These are phyloP conservation scores for Lasius fuliginosus DNA, from an alignment of 2,888 invertebrate species.

Conservation along the genomic window DNA sequence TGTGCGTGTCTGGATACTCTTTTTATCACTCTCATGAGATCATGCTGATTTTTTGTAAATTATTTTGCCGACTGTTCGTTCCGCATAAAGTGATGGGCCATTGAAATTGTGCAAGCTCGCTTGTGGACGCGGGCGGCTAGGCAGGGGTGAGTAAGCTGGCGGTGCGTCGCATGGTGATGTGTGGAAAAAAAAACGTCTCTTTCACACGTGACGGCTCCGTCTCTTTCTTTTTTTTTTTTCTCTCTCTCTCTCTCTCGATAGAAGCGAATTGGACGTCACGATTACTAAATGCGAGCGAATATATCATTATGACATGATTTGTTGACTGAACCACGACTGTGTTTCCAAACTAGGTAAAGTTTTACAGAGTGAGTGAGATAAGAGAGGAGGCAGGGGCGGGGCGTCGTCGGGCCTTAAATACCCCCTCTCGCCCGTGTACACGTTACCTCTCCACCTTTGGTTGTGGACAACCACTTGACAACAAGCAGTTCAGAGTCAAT, in stretches of 20 bases:
- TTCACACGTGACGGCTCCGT: conserved; percentile 73
- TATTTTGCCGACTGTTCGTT: conserved; percentile 82
- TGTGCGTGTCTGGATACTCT: conserved; percentile 69
- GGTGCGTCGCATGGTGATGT: conserved; percentile 83
- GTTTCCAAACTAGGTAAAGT: conserved; percentile 86
- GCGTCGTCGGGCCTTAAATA: conserved; percentile 78
- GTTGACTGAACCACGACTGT: conserved; percentile 85
- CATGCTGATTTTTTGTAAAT: conserved; percentile 83
- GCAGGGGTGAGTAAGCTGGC: conserved; percentile 85
- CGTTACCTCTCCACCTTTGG: conserved; percentile 79
- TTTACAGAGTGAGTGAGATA: conserved; percentile 83
- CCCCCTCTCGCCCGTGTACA: conserved; percentile 74
- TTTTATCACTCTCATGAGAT: conserved; percentile 81
- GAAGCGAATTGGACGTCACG: conserved; percentile 75
- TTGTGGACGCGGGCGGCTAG: conserved; percentile 80
- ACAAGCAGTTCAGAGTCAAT: conserved; percentile 82
- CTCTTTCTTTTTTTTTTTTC: conserved; percentile 43
- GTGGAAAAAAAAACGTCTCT: conserved; percentile 52
- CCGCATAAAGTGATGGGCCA: conserved; percentile 81
- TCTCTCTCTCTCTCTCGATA: neutral
- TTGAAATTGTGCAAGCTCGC: conserved; percentile 80
- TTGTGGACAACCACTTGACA: conserved; percentile 82
- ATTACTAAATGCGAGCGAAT: conserved; percentile 76
- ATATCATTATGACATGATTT: conserved; percentile 75
- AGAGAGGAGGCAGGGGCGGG: conserved; percentile 77